A percentile compares a stretch with the other conserved stretches of the same genome.
Conservation (phyloP, 2,888 invertebrate species). For the Dione juno region DNA sequence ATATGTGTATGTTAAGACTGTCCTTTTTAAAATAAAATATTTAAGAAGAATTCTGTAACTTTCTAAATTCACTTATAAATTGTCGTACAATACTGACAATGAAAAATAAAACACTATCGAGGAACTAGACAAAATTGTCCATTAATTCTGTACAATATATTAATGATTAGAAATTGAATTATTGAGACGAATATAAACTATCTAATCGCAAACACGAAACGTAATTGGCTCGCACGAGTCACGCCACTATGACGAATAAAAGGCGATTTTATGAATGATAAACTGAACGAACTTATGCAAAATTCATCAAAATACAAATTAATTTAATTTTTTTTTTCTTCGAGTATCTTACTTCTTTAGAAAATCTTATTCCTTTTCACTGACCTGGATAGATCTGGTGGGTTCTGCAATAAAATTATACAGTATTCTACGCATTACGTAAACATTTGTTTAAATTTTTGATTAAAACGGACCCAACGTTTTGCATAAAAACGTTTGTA, state of each 20-base stretch:
- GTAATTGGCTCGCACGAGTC: slow-evolving; percentile 73
- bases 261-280: slow-evolving; percentile 55
- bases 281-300: slow-evolving; percentile 60
- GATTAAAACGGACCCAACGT: no score
- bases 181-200: slow-evolving; percentile 50
- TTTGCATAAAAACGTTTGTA: slow-evolving; percentile 8
- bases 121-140: not conserved
- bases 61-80: no score
- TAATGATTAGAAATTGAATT: slow-evolving; percentile 14
- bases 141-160: not conserved
- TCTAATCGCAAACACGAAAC: slow-evolving; percentile 66
- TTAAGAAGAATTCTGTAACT: no score
- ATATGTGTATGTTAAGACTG: no score
- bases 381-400: no score
- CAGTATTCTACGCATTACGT: no score
- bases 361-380: no score
- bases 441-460: no score
- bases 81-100: no score
- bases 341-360: no score
- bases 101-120: not conserved
- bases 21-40: no score
- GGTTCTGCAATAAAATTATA: no score
- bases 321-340: not conserved
- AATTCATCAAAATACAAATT: not conserved
- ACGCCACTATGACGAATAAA: slow-evolving; percentile 76